Evolutionary conservation across 2,888 invertebrate species (phyloP).

Genomic region (Acheta domesticus): DNA sequence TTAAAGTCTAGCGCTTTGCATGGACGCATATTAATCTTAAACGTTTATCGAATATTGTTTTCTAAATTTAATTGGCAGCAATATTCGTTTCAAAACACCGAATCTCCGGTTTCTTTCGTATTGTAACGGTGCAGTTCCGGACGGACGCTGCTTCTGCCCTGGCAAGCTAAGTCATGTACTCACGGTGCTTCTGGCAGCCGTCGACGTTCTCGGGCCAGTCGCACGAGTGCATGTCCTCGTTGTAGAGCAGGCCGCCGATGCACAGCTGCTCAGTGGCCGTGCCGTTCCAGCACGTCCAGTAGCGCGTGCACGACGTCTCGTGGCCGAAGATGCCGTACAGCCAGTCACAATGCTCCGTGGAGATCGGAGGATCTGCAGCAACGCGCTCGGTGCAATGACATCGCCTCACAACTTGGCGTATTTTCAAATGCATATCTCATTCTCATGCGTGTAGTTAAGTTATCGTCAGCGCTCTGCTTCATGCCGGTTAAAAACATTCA

Average conservation of each 20-base stretch:
- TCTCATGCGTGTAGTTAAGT: background rate
- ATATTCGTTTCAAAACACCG: too few species aligned
- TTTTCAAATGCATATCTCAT: background rate
- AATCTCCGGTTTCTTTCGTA: too few species aligned
- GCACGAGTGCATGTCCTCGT: slow-evolving; percentile 85
- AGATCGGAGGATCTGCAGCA: slow-evolving; percentile 70
- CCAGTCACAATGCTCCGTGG: slow-evolving; percentile 87
- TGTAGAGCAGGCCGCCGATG: slow-evolving; percentile 85
- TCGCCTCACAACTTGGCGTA: background rate
- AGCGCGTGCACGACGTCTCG: slow-evolving; percentile 87
- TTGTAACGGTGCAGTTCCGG: too few species aligned
- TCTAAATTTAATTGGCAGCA: too few species aligned
- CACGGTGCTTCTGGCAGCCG: slow-evolving; percentile 91
- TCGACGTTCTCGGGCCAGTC: slow-evolving; percentile 94
- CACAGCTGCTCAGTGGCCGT: slow-evolving; percentile 89
- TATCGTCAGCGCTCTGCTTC: too few species aligned
- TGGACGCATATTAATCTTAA: too few species aligned
- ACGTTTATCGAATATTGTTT: too few species aligned
- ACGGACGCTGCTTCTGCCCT: too few species aligned
- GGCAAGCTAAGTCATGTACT: slow-evolving; percentile 49
- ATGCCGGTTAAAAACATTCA: too few species aligned
- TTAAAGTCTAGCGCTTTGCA: too few species aligned
- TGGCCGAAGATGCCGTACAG: slow-evolving; percentile 90
- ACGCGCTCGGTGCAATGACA: background rate
- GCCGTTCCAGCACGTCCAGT: slow-evolving; percentile 95